Conservation (phyloP, 2,888 invertebrate species). For the Falcaria lacertinaria region DNA sequence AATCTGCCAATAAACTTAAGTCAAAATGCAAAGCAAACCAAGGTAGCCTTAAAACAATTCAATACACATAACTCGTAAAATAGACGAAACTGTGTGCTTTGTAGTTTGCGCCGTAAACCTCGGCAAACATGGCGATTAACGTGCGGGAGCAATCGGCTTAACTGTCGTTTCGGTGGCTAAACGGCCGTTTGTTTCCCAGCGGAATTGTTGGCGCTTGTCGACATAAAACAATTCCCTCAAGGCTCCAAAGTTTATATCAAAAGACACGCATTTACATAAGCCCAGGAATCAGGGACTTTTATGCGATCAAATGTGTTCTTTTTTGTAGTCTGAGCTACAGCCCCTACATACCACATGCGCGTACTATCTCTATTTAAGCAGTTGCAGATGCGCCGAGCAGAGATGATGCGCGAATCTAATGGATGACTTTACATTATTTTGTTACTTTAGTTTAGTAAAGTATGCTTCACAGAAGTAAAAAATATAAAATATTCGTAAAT, state of each 20-base stretch:
- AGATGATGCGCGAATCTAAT: too few relatives aligned
- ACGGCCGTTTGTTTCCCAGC: conserved; percentile 4
- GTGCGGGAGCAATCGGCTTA: conserved; percentile 18
- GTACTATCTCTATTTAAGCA: too few relatives aligned
- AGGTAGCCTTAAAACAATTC: conserved; percentile 14
- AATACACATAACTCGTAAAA: conserved; percentile 20
- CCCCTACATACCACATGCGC: too few relatives aligned
- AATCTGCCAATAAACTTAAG: neutral
- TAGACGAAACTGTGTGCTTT: conserved; percentile 4
- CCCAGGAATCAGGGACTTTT: too few relatives aligned
- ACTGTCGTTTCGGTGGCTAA: conserved; percentile 8
- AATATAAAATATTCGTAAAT: too few relatives aligned
- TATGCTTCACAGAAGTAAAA: too few relatives aligned
- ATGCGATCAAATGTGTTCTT: too few relatives aligned
- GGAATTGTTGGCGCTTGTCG: neutral
- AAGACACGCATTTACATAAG: too few relatives aligned
- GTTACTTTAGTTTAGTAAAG: too few relatives aligned
- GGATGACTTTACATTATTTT: too few relatives aligned
- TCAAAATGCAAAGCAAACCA: neutral
- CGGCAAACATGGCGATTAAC: conserved; percentile 25
- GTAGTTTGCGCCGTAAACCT: conserved; percentile 15
- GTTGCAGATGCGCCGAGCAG: too few relatives aligned
- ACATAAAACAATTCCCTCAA: neutral
- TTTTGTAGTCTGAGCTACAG: too few relatives aligned
- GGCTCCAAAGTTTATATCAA: neutral